A percentile compares a stretch with the other conserved stretches of the same genome.
Conservation (phyloP, 2,113 vertebrate genomes). For the Semicossyphus pulcher region DNA sequence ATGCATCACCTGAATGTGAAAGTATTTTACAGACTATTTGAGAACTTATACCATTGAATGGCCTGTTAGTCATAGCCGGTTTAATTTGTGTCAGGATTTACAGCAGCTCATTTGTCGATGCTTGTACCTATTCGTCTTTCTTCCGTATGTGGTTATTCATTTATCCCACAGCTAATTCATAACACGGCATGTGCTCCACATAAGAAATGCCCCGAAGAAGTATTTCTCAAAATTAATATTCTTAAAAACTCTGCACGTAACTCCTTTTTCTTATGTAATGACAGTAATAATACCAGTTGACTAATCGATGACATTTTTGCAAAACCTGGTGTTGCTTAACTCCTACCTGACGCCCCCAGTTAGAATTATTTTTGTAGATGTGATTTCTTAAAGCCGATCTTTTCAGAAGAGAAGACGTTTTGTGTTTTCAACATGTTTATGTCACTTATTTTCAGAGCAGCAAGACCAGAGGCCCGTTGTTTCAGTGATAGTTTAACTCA, state of each 20-base stretch:
- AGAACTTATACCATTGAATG: no score
- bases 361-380: neutral
- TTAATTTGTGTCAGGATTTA: no score
- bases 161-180: neutral
- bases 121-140: no score
- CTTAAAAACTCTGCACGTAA: no score
- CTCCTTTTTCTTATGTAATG: neutral
- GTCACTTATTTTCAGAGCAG: neutral
- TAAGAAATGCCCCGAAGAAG: no score
- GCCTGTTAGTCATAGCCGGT: no score
- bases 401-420: neutral
- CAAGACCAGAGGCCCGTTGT: neutral
- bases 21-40: neutral
- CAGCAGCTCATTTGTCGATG: no score
- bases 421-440: neutral
- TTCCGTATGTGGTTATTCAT: neutral
- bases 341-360: neutral
- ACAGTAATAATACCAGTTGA: neutral
- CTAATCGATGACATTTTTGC: neutral
- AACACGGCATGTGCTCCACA: neutral
- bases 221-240: no score
- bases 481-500: no score
- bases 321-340: neutral
- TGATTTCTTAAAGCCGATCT: neutral
- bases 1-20: neutral